Evolutionary conservation across 2,797 vertebrate genomes (phyloP), one percentile per base, ranked within the genome.

Genomic region (Pogonophryne albipinna): DNA sequence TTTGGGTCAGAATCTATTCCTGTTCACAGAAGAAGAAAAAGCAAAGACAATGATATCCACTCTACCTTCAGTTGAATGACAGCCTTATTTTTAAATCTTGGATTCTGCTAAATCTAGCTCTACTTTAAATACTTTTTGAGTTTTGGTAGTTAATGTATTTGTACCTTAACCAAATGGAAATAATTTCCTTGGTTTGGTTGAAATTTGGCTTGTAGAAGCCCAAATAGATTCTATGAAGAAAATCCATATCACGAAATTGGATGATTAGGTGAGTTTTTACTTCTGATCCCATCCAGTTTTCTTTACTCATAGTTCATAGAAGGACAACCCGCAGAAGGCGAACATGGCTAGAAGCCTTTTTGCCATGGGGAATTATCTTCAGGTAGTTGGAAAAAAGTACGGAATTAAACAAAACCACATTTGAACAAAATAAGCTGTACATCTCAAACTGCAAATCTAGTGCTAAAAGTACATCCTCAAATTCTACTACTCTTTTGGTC

Each of bases 1-100:
- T 91, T 91, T 42, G 80, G 66, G 61, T 89, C 90, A 20, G 90
- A 61, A 50, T 92, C 93, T 49, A 87, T 84, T 87, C 84, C 85
- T 92, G 87, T 78, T 53, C 16, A 72, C 17, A 76, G 42, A 38
- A 77, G 19, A 59, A 5, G 4, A 5, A 67, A 51, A 62, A 15
- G 20, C 2, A 56, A 60, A 62, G 15, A 27, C 2, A 56, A 62
- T 19, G 8, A 59, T 2, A 61, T 46, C 3, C 62, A 34, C 41
- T 67, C 4, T 1, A 3, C 38, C 23, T 11, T 52, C 11, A 38
- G n/a, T 0, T 4, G 1, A 38, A 42, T 46, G 15, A 3, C 19
- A 66, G 31, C 58, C 12, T 47, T 62, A 9, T 38, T 38, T 38
- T 38, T 38, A 6, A 38, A 7, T 38, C 34, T 38, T 38, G 34